Percentiles rank a stretch among this genome's conserved stretches.
phyloP scores from a whole-genome alignment of 2,113 vertebrate species.

The Tachysurus fulvidraco region DNA sequence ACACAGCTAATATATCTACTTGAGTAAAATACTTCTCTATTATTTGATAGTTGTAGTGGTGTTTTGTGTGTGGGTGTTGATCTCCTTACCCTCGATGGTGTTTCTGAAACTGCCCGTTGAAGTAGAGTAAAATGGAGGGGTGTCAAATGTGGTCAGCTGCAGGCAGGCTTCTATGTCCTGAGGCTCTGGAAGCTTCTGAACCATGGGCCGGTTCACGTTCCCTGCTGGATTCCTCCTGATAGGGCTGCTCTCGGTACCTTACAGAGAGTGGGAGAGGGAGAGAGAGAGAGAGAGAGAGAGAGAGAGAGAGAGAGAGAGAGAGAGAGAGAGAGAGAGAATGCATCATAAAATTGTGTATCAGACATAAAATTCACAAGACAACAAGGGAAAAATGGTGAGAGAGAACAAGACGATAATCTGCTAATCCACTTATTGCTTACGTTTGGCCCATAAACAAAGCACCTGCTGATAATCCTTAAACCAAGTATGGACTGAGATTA shows the following conservation, averaged over 20 bases:
- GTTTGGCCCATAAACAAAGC: not conserved
- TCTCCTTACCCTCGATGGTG: conserved; percentile 83
- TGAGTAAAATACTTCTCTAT: not conserved
- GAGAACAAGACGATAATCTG: not conserved
- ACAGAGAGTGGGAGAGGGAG: not conserved
- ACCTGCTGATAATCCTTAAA: conserved; percentile 4
- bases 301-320: not conserved
- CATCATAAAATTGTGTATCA: not conserved
- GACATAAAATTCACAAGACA: not conserved
- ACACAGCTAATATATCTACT: not conserved
- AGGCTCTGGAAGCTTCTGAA: conserved; percentile 89
- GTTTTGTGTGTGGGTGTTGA: not conserved
- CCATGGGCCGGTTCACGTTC: conserved; percentile 90
- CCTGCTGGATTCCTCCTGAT: conserved; percentile 93
- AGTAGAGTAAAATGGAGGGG: conserved; percentile 92
- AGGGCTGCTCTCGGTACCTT: conserved; percentile 84
- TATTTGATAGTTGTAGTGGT: not conserved
- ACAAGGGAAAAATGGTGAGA: not conserved
- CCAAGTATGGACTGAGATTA: not conserved
- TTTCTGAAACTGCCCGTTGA: conserved; percentile 95
- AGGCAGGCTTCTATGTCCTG: conserved; percentile 87
- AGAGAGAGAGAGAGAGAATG: not conserved
- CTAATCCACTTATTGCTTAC: not conserved
- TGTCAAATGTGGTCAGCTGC: conserved; percentile 87
- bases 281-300: not conserved